Evolutionary conservation across 2,113 vertebrate genomes (phyloP), one percentile per base, ranked within the genome.

Genomic region (Stomatorhinus ivindoensis): DNA sequence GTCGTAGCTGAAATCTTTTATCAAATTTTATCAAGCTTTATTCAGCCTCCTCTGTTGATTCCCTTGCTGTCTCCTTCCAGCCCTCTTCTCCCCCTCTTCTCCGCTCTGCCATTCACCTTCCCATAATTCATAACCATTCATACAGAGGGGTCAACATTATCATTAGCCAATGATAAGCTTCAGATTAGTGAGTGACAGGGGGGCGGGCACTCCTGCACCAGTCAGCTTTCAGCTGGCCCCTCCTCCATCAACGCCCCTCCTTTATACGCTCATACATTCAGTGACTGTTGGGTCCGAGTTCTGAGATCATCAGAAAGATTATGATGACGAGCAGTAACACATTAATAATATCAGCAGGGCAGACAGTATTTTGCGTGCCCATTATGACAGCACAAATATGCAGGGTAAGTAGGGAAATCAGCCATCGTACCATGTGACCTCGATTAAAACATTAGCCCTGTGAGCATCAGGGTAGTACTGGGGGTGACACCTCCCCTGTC

Each of bases 381-480:
- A 7, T 42, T 11, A 39, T 21, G 51, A 69, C n/a, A 27, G n/a
- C 10, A 92, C 89, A 88, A 91, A 89, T 93, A 91, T 86, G 87
- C 94, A 91, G 93, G 89, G 50, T 89, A 83, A 94, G 92, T 91
- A 93, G 93, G 93, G 93, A 93, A 90, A 91, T 91, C 92, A 87
- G 91, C 92, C 88, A 95, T 95, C 94, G 94, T 90, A 95, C 92
- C 89, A 88, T 92, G 95, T 94, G 92, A 95, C 94, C 93, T 90
- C 93, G 91, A 89, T 89, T 91, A 93, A 93, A 93, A 93, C n/a
- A 35, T 19, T 17, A 13, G 21, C 42, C 39, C 55, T 44, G 15
- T 1, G 17, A 53, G 58, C 58, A 10, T 61, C 17, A 65, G 17
- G 24, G 9, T 65, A 3, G 44, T 31, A 19, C 11, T 8, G 27